Evolutionary conservation across 1,140 invertebrate genomes (phyloP).

Genomic region (Melitaea cinxia): DNA sequence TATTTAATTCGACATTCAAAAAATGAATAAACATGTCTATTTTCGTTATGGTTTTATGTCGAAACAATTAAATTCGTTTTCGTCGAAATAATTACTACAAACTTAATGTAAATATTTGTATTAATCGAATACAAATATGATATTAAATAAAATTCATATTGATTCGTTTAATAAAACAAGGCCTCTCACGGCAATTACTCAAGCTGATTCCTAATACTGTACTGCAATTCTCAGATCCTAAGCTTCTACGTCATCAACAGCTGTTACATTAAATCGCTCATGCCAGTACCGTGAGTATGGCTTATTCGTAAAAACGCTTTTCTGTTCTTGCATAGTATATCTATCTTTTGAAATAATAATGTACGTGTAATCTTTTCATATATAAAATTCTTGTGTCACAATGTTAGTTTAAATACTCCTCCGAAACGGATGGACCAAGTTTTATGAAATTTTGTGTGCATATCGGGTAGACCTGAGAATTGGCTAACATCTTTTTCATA

Average conservation of each 20-base stretch:
- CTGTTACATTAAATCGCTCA: neutral
- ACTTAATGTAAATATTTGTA: neutral
- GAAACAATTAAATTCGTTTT: too few relatives aligned
- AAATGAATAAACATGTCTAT: too few relatives aligned
- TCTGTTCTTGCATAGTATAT: neutral
- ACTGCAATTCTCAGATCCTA: neutral
- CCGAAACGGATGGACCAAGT: too few relatives aligned
- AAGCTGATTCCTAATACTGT: neutral
- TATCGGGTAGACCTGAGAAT: too few relatives aligned
- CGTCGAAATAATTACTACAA: too few relatives aligned
- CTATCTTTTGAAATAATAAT: neutral
- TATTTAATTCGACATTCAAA: too few relatives aligned
- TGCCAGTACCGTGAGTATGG: neutral
- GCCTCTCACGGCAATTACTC: neutral
- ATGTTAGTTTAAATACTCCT: too few relatives aligned
- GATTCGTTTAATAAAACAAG: neutral
- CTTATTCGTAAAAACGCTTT: neutral
- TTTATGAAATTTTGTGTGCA: too few relatives aligned
- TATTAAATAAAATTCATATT: neutral
- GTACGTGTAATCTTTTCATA: too few relatives aligned
- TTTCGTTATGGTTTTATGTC: too few relatives aligned
- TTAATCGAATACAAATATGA: neutral
- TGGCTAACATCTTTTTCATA: too few relatives aligned
- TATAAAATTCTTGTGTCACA: too few relatives aligned
- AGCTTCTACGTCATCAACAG: neutral